A percentile compares a stretch with the other conserved stretches of the same genome.
Conservation (phyloP, 2,113 vertebrate genomes). For the Hippopotamus amphibius region DNA sequence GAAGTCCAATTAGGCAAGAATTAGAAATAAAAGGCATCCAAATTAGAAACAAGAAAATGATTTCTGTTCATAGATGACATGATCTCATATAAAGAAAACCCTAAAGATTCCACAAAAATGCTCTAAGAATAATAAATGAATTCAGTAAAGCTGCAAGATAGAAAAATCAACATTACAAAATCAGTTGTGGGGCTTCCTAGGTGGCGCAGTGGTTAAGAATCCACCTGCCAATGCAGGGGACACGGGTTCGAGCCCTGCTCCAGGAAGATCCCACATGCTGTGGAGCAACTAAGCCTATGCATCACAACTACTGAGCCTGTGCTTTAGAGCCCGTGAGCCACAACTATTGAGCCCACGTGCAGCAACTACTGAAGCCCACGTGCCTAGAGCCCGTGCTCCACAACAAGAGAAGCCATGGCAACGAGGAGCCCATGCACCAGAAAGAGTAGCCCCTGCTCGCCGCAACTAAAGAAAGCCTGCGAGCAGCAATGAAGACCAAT, state of each 20-base stretch:
- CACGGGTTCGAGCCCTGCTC: neutral
- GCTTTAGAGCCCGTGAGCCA: neutral
- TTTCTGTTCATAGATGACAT: neutral
- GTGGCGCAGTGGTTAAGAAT: neutral
- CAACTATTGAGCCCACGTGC: no score
- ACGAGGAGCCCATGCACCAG: neutral
- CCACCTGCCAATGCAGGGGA: neutral
- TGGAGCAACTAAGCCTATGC: neutral
- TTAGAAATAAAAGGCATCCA: neutral
- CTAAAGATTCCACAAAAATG: neutral
- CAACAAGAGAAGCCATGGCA: neutral
- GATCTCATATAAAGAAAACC: neutral
- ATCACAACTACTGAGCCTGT: neutral
- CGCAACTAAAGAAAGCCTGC: neutral
- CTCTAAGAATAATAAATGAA: neutral
- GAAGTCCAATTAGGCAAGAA: neutral
- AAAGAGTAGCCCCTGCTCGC: neutral
- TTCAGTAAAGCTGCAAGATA: neutral
- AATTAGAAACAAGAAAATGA: neutral
- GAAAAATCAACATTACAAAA: neutral
- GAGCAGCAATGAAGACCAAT: neutral
- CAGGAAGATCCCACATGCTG: neutral
- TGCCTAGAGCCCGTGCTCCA: neutral
- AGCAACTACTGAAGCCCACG: neutral
- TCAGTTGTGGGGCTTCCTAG: neutral